Evolutionary conservation across 2,797 vertebrate species (phyloP).

Genomic region (Labeo calbasu): DNA sequence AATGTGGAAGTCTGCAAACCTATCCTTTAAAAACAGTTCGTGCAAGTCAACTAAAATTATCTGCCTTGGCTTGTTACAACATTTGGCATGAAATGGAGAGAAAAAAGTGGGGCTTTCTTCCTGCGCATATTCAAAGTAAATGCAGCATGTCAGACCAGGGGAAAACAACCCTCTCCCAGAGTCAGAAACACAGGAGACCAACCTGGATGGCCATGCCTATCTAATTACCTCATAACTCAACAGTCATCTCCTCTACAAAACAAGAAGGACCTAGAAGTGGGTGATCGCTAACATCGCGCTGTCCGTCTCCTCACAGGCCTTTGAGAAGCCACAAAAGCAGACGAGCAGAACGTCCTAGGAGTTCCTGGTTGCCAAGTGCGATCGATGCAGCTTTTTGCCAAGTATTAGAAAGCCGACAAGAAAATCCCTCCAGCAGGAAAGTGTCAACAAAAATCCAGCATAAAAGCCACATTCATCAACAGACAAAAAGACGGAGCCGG

Average conservation of each 20-base stretch:
- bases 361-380: constrained; percentile 74
- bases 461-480: constrained; percentile 73
- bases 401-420: constrained; percentile 72
- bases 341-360: constrained; percentile 71
- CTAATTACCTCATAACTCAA: constrained; percentile 71
- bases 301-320: constrained; percentile 71
- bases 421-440: constrained; percentile 70
- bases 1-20: constrained; percentile 73
- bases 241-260: constrained; percentile 54
- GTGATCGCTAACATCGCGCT: constrained; percentile 66
- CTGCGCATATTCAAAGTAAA: constrained; percentile 77
- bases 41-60: constrained; percentile 72
- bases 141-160: constrained; percentile 76
- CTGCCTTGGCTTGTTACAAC: constrained; percentile 81
- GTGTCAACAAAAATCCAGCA: constrained; percentile 77
- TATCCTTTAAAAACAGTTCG: constrained; percentile 72
- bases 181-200: constrained; percentile 74
- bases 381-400: constrained; percentile 68
- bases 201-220: constrained; percentile 69
- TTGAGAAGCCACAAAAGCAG: constrained; percentile 72
- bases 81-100: constrained; percentile 65
- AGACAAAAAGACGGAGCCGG: constrained; percentile 69
- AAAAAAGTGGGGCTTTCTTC: constrained; percentile 68
- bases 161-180: constrained; percentile 71
- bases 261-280: constrained; percentile 59